Conservation (phyloP, 1,140 invertebrate genomes). For the Proctacanthus coquilletti region DNA sequence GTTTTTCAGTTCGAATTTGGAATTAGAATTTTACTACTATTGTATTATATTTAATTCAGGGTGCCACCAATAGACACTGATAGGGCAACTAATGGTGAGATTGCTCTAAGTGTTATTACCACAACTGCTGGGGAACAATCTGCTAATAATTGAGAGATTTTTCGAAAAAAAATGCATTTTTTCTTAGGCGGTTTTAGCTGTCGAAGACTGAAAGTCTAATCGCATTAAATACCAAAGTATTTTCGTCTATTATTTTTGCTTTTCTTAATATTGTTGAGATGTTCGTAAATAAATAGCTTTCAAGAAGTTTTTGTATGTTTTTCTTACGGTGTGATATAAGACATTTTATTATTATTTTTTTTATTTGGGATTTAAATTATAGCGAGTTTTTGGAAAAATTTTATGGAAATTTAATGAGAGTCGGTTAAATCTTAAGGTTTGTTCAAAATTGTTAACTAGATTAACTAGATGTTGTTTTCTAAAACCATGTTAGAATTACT, state of each 20-base stretch:
- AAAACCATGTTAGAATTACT: no score
- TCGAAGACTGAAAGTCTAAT: not conserved
- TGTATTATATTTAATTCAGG: slow-evolving; percentile 9
- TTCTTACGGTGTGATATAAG: no score
- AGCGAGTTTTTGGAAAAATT: no score
- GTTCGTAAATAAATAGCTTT: not conserved
- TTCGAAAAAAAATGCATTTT: not conserved
- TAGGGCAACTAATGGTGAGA: slow-evolving; percentile 16
- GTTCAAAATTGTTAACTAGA: no score
- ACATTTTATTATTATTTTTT: no score
- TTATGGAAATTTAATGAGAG: no score
- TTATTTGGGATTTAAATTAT: no score
- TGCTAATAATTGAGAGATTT: slow-evolving; percentile 22
- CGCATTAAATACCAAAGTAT: no score
- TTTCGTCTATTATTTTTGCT: not conserved
- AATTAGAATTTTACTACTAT: not conserved
- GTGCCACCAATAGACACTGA: slow-evolving; percentile 22
- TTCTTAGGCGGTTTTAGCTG: no score
- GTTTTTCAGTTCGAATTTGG: slow-evolving; percentile 8
- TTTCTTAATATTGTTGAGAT: not conserved
- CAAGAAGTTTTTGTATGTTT: no score
- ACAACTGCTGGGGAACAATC: slow-evolving; percentile 26
- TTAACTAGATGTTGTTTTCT: no score
- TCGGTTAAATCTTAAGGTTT: no score
- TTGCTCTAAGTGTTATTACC: slow-evolving; percentile 27